Evolutionary conservation across 2,888 invertebrate genomes (phyloP).

Genomic region (Dyspetes luteomarginatus): DNA sequence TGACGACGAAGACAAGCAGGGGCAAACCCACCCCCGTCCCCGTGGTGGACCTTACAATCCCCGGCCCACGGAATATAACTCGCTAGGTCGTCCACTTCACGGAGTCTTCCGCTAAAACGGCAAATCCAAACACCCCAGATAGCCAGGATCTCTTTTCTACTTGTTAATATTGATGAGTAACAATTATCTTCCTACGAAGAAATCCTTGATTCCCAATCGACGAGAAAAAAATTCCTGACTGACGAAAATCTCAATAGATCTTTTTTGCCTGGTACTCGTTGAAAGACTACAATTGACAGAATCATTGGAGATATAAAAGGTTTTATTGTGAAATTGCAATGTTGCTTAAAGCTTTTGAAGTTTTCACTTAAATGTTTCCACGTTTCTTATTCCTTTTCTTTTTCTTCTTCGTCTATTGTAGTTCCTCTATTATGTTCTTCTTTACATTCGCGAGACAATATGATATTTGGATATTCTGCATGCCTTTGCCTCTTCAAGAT

Average conservation of each 20-base stretch:
- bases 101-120: neutral
- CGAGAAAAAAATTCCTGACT: neutral
- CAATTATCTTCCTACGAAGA: neutral
- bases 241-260: neutral
- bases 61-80: constrained; percentile 75
- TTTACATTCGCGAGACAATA: neutral
- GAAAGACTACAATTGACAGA: neutral
- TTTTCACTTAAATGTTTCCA: no score
- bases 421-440: neutral
- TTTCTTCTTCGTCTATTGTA: neutral
- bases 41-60: constrained; percentile 79
- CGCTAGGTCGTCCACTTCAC: constrained; percentile 72
- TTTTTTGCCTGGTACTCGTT: neutral
- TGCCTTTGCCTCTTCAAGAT: constrained; percentile 9
- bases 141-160: neutral
- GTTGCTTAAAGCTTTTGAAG: neutral
- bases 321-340: neutral
- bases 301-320: constrained; percentile 1
- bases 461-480: neutral
- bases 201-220: neutral
- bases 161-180: neutral
- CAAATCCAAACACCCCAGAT: neutral
- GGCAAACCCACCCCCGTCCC: constrained; percentile 80
- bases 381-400: no score
- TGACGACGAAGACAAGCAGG: constrained; percentile 80